These are phyloP conservation scores for Orthonyx spaldingii DNA, from an alignment of 2,113 vertebrate genomes.

Conservation along the genomic window DNA sequence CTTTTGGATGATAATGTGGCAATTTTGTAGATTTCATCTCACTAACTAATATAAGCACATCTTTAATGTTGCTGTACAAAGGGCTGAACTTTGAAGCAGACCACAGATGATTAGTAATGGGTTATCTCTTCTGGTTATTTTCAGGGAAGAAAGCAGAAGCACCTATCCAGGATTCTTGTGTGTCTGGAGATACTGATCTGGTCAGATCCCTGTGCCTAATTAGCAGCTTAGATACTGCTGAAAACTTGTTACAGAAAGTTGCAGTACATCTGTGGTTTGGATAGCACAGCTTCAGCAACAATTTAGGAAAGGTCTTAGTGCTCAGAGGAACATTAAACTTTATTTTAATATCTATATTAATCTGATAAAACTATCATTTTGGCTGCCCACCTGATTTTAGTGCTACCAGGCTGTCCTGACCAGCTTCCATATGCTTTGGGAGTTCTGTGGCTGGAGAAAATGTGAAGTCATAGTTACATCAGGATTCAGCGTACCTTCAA, in stretches of 20 bases:
- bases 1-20: background rate
- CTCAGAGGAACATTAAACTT: background rate
- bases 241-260: background rate
- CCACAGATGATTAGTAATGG: background rate
- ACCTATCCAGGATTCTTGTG: background rate
- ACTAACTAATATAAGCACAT: background rate
- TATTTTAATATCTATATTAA: too few relatives aligned
- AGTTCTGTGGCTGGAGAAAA: background rate
- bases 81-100: slow-evolving; percentile 3
- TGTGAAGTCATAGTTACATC: background rate
- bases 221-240: background rate
- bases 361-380: background rate
- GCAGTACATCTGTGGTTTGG: background rate
- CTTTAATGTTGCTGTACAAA: slow-evolving; percentile 28
- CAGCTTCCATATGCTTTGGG: background rate
- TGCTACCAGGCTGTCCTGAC: background rate
- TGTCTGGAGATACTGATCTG: background rate
- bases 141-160: background rate
- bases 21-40: slow-evolving; percentile 54
- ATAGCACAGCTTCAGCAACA: background rate
- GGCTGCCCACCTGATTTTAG: background rate
- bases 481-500: background rate
- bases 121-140: background rate
- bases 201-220: background rate
- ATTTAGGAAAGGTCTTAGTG: background rate